Percentiles rank a stretch among this genome's conserved stretches.
Evolutionary conservation across 2,888 invertebrate species (phyloP).

Genomic region (Nephrotoma appendiculata): DNA sequence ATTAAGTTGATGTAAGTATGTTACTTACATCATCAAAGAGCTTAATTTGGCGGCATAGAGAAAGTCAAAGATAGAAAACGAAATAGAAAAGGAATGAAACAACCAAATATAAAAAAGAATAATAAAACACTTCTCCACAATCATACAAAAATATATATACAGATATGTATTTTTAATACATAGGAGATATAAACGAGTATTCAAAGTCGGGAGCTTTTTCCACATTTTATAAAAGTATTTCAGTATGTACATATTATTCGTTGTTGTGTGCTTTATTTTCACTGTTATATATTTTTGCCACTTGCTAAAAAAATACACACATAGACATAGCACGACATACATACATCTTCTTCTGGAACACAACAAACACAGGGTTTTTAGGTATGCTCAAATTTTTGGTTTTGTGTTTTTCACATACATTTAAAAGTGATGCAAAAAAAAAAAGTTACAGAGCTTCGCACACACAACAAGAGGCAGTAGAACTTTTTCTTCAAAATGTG

Average conservation of each 20-base stretch:
- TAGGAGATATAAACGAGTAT: not conserved
- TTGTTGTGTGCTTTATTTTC: not conserved
- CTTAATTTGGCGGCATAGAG: not conserved
- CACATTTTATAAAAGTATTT: not conserved
- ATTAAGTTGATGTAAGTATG: not conserved
- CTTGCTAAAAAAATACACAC: not conserved
- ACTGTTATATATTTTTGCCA: not conserved
- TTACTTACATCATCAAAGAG: not conserved
- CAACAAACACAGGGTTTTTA: not conserved
- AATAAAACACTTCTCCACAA: not conserved
- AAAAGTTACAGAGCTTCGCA: not conserved
- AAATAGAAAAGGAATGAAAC: not conserved
- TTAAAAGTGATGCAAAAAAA: not conserved
- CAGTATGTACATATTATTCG: not conserved
- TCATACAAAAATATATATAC: not conserved
- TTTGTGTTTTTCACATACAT: not conserved
- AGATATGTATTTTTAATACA: not conserved
- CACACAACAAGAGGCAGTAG: not conserved
- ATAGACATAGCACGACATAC: not conserved
- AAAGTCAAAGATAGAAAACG: not conserved
- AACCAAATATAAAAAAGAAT: not conserved
- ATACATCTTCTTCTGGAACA: not conserved
- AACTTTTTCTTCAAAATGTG: not conserved
- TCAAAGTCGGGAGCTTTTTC: not conserved
- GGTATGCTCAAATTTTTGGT: not conserved